phyloP scores from a whole-genome alignment of 1,140 invertebrate species.

The Pristionchus pacificus region DNA sequence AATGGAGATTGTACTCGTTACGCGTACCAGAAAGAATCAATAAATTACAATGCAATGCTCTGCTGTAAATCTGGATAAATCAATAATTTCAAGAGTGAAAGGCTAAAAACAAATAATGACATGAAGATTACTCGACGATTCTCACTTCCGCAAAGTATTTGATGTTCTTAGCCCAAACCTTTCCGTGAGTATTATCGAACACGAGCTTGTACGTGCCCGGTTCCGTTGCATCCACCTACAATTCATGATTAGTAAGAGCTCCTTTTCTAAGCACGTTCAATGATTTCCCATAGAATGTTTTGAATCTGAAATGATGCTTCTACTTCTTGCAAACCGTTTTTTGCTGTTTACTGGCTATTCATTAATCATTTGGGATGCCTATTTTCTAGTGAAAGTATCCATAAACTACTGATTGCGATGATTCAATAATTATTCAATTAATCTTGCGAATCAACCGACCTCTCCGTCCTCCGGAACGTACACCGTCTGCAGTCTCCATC shows the following conservation, averaged over 20 bases:
- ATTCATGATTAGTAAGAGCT: too few species aligned
- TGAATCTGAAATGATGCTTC: neutral
- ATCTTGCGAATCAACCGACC: conserved; percentile 25
- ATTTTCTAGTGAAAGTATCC: neutral
- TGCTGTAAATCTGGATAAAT: too few species aligned
- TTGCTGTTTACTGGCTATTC: too few species aligned
- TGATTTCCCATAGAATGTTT: too few species aligned
- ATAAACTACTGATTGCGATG: neutral
- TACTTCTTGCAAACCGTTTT: too few species aligned
- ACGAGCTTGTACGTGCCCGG: conserved; percentile 38
- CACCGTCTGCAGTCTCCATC: conserved; percentile 42
- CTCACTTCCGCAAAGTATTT: conserved; percentile 29
- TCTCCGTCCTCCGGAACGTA: conserved; percentile 40
- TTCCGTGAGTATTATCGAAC: conserved; percentile 41
- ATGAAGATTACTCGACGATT: neutral
- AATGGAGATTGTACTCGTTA: too few species aligned
- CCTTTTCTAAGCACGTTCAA: too few species aligned
- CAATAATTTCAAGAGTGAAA: too few species aligned
- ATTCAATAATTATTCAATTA: neutral
- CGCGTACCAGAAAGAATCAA: too few species aligned
- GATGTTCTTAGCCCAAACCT: conserved; percentile 34
- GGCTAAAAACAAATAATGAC: too few species aligned
- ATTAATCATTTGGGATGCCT: neutral
- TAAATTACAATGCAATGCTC: too few species aligned
- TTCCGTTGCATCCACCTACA: conserved; percentile 25